Evolutionary conservation across 1,140 invertebrate genomes (phyloP).

Genomic region (Drosophila ercepeae): DNA sequence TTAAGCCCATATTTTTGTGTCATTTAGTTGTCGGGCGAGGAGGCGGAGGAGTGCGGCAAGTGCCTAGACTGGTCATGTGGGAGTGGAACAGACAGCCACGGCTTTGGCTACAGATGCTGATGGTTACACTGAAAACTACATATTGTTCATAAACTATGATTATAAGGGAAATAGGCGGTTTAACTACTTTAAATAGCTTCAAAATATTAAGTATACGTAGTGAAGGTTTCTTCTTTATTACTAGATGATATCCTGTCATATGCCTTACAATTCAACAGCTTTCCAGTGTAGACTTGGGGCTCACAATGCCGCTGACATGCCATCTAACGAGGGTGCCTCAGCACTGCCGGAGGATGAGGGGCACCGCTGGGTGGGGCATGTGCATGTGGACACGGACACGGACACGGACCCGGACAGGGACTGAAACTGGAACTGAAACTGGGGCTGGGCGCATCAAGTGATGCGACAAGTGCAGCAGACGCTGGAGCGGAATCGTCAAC

Average conservation of each 20-base stretch:
- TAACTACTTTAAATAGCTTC: no score
- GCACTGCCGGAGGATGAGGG: not conserved
- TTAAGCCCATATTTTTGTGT: conserved; percentile 84
- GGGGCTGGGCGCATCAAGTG: conserved; percentile 65
- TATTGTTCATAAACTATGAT: not conserved
- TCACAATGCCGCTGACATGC: conserved; percentile 66
- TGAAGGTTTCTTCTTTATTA: no score
- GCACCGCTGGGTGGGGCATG: conserved; percentile 15
- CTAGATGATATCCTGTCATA: no score
- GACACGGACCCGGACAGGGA: conserved; percentile 16
- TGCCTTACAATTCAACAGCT: no score
- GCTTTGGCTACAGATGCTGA: conserved; percentile 63
- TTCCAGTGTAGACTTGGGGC: conserved; percentile 1
- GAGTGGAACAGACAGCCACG: conserved; percentile 63
- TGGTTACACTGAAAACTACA: conserved; percentile 41
- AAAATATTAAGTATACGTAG: no score
- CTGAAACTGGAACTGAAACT: conserved; percentile 17
- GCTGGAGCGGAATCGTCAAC: conserved; percentile 77
- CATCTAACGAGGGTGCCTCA: conserved; percentile 33
- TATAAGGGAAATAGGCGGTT: no score
- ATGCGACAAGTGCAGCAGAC: conserved; percentile 77
- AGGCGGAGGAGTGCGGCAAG: conserved; percentile 8
- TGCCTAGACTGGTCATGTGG: conserved; percentile 35
- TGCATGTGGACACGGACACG: conserved; percentile 12
- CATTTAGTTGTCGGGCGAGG: conserved; percentile 55